Evolutionary conservation across 2,113 vertebrate species (phyloP).

Genomic region (Neodon shergylaensis): DNA sequence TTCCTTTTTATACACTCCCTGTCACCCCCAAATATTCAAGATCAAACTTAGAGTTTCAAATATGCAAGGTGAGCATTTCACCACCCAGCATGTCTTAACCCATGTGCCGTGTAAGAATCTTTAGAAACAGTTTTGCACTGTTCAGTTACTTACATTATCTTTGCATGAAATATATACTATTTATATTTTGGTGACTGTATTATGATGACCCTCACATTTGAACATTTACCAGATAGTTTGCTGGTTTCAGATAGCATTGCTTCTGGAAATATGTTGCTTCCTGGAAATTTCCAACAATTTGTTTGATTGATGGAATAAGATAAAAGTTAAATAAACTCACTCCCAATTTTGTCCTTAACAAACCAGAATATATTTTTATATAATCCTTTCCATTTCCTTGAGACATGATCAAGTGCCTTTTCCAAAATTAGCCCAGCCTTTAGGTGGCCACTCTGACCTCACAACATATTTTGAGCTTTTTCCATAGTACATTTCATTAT

Average conservation of each 20-base stretch:
- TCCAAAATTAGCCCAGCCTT: neutral
- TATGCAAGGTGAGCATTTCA: neutral
- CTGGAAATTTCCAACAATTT: constrained; percentile 36
- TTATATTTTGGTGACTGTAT: constrained; percentile 5
- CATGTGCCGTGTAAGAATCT: neutral
- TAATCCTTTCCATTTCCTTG: constrained; percentile 45
- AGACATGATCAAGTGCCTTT: neutral
- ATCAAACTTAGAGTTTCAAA: neutral
- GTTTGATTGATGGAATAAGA: constrained; percentile 40
- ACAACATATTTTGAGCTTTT: constrained; percentile 34
- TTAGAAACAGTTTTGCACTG: constrained; percentile 25
- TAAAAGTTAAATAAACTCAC: constrained; percentile 33
- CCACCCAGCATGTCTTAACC: neutral
- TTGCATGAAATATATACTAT: constrained; percentile 24
- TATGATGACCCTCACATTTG: neutral
- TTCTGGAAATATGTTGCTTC: constrained; percentile 14
- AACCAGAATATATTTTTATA: neutral
- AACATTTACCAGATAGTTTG: constrained; percentile 3
- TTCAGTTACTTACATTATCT: constrained; percentile 19
- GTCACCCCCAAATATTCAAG: neutral
- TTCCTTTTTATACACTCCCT: neutral
- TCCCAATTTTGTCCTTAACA: constrained; percentile 14
- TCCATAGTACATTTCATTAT: neutral
- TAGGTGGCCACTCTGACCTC: neutral
- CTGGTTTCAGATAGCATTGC: neutral